These are phyloP conservation scores for Ophonus ardosiacus DNA, from an alignment of 2,888 invertebrate species.

Conservation along the genomic window DNA sequence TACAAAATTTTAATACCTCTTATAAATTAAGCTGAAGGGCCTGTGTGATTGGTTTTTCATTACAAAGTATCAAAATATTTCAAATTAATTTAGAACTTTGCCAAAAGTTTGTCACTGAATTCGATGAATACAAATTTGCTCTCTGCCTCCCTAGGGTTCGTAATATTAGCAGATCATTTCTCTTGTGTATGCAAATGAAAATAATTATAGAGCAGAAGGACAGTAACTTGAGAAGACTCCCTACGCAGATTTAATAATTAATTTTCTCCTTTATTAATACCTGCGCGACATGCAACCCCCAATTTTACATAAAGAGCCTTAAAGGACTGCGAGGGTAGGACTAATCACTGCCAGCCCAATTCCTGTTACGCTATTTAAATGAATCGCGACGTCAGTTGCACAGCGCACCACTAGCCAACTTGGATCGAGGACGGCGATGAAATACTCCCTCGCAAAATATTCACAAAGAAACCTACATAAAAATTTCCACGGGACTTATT, in stretches of 20 bases:
- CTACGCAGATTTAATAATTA: constrained; percentile 52
- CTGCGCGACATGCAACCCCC: constrained; percentile 41
- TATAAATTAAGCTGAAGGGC: too few species aligned
- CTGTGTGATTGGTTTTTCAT: too few species aligned
- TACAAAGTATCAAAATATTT: not conserved
- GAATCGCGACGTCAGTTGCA: constrained; percentile 45
- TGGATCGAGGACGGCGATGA: not conserved
- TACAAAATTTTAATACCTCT: too few species aligned
- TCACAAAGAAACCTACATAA: not conserved
- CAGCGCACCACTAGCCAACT: not conserved
- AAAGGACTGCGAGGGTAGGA: not conserved
- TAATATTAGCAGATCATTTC: constrained; percentile 35
- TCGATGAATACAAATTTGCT: constrained; percentile 32
- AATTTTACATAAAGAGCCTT: constrained; percentile 50
- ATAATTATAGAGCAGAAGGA: constrained; percentile 27
- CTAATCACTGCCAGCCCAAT: constrained; percentile 54
- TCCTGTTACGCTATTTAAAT: constrained; percentile 48
- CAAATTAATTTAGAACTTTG: not conserved
- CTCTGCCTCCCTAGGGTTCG: not conserved
- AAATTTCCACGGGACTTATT: not conserved
- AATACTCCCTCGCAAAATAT: not conserved
- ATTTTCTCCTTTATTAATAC: constrained; percentile 55
- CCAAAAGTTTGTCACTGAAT: constrained; percentile 16
- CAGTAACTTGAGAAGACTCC: constrained; percentile 31
- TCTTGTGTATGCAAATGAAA: constrained; percentile 35